Evolutionary conservation across 2,113 vertebrate species (phyloP).

Genomic region (Catharus fuscescens): DNA sequence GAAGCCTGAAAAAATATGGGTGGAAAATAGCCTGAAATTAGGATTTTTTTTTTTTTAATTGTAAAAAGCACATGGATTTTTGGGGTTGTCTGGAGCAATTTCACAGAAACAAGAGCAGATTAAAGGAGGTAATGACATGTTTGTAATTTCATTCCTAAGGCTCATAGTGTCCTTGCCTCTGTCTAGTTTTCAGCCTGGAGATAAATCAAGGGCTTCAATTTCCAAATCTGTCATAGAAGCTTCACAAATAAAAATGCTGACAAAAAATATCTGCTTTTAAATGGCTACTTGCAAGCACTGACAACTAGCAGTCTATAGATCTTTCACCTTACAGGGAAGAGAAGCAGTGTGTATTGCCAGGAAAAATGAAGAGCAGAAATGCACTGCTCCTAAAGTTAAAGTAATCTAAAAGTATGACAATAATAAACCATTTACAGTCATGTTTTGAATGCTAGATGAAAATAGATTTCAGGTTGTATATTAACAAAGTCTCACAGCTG

Average conservation of each 20-base stretch:
- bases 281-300: constrained; percentile 56
- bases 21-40: constrained; percentile 23
- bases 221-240: constrained; percentile 64
- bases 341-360: neutral
- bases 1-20: neutral
- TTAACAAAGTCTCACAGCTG: constrained; percentile 25
- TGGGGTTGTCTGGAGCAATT: constrained; percentile 36
- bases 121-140: constrained; percentile 58
- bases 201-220: constrained; percentile 71
- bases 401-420: constrained; percentile 35
- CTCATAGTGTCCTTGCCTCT: constrained; percentile 52
- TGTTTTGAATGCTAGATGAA: constrained; percentile 54
- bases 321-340: constrained; percentile 32
- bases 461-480: constrained; percentile 26
- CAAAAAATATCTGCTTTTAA: constrained; percentile 66
- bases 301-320: constrained; percentile 59
- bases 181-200: constrained; percentile 51
- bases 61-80: neutral
- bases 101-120: constrained; percentile 61
- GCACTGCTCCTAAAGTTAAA: constrained; percentile 33
- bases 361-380: constrained; percentile 58
- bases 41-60: neutral
- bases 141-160: constrained; percentile 58
- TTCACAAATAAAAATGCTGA: constrained; percentile 68
- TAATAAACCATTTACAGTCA: constrained; percentile 42